Percentiles rank a stretch among this genome's conserved stretches.
These are phyloP conservation scores for Semnopithecus entellus DNA, from an alignment of 2,113 vertebrate species.

Conservation along the genomic window DNA sequence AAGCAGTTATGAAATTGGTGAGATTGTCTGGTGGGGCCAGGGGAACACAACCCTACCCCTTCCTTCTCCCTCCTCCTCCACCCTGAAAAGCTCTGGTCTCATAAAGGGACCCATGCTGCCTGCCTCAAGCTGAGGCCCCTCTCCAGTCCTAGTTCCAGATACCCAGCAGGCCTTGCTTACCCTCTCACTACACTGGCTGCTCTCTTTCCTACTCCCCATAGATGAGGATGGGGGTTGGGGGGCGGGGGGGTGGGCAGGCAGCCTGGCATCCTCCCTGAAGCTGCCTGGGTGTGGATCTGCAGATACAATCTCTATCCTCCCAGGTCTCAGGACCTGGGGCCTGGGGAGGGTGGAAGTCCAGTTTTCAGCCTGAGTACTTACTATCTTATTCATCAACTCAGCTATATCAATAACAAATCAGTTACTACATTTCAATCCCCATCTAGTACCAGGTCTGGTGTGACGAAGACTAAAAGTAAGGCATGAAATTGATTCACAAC, in stretches of 20 bases:
- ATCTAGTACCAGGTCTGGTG: not conserved
- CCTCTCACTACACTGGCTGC: not conserved
- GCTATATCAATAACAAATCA: not conserved
- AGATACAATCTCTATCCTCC: not conserved
- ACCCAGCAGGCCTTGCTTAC: not conserved
- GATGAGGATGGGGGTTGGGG: not conserved
- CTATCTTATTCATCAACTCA: not conserved
- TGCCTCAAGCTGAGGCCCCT: not conserved
- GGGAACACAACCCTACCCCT: not conserved
- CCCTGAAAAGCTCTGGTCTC: not conserved
- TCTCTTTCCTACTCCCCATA: not conserved
- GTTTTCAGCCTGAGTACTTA: not conserved
- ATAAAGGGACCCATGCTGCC: not conserved
- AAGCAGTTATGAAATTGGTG: not conserved
- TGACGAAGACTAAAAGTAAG: not conserved
- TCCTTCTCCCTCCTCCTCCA: not conserved
- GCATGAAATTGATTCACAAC: not conserved
- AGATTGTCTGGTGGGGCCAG: not conserved
- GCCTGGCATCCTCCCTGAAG: not conserved
- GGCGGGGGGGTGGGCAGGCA: not conserved
- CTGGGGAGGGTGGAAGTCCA: not conserved
- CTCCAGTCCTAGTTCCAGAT: not conserved
- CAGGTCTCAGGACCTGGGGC: not conserved
- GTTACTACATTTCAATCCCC: not conserved
- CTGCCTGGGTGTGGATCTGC: not conserved